Evolutionary conservation across 2,113 vertebrate genomes (phyloP).

Genomic region (Ovis aries): ARS-UI_Ramb_v3.0 NC_056077.1:7588501-7589000

Average conservation of each 20-base stretch:
- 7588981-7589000: fast-evolving
- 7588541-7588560: background rate
- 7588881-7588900: background rate
- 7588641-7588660: background rate
- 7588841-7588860: background rate
- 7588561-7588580: background rate
- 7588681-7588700: background rate
- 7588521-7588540: background rate
- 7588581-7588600: background rate
- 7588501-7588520: background rate
- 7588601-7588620: background rate
- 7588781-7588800: background rate
- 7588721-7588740: background rate
- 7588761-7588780: background rate
- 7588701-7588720: background rate
- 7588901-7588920: background rate
- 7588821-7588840: background rate
- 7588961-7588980: background rate
- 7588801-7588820: background rate
- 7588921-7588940: background rate
- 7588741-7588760: background rate
- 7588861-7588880: background rate
- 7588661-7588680: background rate
- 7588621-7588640: background rate
- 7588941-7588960: background rate